Evolutionary conservation across 2,888 invertebrate genomes (phyloP), one percentile per base, ranked within the genome.

Genomic region (Digitonthophagus gazella): DNA sequence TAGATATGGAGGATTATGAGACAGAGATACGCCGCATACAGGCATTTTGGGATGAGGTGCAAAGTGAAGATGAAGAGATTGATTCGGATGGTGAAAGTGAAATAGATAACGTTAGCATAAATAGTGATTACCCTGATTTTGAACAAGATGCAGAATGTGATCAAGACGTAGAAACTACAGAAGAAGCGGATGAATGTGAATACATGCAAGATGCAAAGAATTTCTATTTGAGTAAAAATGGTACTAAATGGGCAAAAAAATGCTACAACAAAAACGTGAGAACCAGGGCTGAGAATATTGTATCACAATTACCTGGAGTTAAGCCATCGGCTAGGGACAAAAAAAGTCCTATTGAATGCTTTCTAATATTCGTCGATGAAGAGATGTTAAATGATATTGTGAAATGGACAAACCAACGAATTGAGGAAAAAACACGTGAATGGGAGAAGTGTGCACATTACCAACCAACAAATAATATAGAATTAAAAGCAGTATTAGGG

Each of bases 401-500:
- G 22, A 22, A 22, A 22, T 22, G 22, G 22, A 22, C 22, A 22
- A 22, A 22, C 6, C 22, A 22, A 22, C 22, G 22, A 19, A 54
- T 58, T 20, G 66, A 67, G 18, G 66, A 28, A 18, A 67, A 74
- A 19, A 6, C 71, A 64, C 64, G 11, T 55, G 58, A 22, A 5
- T 69, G 58, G 66, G 44, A 44, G 54, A 44, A 63, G 16, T 58
- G 28, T 20, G 61, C 71, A 8, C 75, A 71, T 67, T 16, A 58
- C 15, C 58, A 69, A 67, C 44, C 65, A 63, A 72, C 72, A 64
- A 68, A 72, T 70, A 67, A 56, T 15, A 71, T 66, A 58, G 75
- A 77, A 73, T 65, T 75, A 18, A 72, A 72, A 64, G 75, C 73
- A 28, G 72, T 77, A 56, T 72, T 77, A 72, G 74, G 75, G n/a